A percentile compares a stretch with the other conserved stretches of the same genome.
These are phyloP conservation scores for Chloroceryle aenea DNA, from an alignment of 2,113 vertebrate genomes.

Conservation along the genomic window DNA sequence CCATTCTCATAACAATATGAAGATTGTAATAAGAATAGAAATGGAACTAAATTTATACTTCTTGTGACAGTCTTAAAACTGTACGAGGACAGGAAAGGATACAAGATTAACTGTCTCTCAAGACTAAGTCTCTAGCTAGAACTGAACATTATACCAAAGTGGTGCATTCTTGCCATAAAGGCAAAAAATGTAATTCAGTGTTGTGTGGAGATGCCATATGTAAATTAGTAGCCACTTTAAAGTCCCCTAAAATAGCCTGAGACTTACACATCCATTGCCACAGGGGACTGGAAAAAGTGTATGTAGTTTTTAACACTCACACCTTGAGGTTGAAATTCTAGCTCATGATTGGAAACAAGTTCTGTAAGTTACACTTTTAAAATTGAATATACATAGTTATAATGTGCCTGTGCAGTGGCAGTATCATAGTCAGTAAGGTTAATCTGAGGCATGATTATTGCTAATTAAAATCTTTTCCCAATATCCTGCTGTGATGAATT, in stretches of 20 bases:
- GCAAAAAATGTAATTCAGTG: neutral
- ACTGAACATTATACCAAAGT: slow-evolving; percentile 37
- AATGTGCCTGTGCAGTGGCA: neutral
- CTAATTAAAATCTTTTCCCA: too few relatives aligned
- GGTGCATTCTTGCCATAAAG: slow-evolving; percentile 13
- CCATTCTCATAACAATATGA: slow-evolving; percentile 74
- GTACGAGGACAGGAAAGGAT: slow-evolving; percentile 45
- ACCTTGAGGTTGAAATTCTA: neutral
- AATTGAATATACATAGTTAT: neutral
- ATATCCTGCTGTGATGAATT: too few relatives aligned
- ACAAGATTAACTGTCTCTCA: slow-evolving; percentile 67
- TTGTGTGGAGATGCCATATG: neutral
- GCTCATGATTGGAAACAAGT: neutral
- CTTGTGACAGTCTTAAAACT: slow-evolving; percentile 75
- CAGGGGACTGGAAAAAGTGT: neutral
- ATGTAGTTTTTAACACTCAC: neutral
- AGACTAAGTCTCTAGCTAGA: slow-evolving; percentile 54
- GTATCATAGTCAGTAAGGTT: too few relatives aligned
- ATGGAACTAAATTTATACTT: slow-evolving; percentile 78
- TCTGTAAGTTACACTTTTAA: neutral
- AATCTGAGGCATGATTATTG: too few relatives aligned
- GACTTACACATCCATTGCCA: neutral
- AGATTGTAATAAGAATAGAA: slow-evolving; percentile 78
- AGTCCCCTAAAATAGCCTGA: neutral
- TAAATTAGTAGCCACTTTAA: slow-evolving; percentile 38